A percentile compares a stretch with the other conserved stretches of the same genome.
Conservation (phyloP, 1,140 invertebrate species). For the Drosophila seguyi region DNA sequence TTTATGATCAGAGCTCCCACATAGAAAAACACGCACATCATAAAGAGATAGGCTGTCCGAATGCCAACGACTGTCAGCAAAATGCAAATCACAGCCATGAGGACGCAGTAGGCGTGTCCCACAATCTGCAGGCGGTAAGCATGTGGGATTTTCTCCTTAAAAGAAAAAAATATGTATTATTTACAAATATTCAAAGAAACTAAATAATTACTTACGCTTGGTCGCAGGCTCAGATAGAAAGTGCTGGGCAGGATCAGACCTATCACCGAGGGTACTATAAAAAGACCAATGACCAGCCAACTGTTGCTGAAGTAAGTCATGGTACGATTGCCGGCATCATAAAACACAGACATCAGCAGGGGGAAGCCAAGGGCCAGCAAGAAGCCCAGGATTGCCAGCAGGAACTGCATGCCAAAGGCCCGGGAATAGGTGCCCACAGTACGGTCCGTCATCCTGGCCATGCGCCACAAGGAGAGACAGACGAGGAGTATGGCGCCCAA, state of each 20-base stretch:
- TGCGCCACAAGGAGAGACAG: conserved; percentile 80
- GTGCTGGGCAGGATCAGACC: conserved; percentile 58
- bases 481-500: conserved; percentile 82
- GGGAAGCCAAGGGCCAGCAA: conserved; percentile 86
- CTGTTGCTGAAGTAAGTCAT: conserved; percentile 90
- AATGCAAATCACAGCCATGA: conserved; percentile 63
- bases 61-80: conserved; percentile 52
- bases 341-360: conserved; percentile 86
- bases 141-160: conserved; percentile 61
- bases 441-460: conserved; percentile 44
- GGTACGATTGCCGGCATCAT: conserved; percentile 85
- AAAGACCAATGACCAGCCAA: conserved; percentile 88
- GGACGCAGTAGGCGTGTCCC: conserved; percentile 63
- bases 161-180: too few species aligned
- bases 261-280: conserved; percentile 86
- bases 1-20: conserved; percentile 63
- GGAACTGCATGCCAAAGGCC: conserved; percentile 62
- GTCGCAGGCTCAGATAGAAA: conserved; percentile 59
- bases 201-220: conserved; percentile 86
- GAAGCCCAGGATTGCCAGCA: conserved; percentile 60
- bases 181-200: too few species aligned
- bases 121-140: conserved; percentile 68
- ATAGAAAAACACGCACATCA: conserved; percentile 78
- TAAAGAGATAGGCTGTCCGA: conserved; percentile 66
- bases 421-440: conserved; percentile 38